Evolutionary conservation across 2,113 vertebrate genomes (phyloP).

Genomic region (Corapipo altera): DNA sequence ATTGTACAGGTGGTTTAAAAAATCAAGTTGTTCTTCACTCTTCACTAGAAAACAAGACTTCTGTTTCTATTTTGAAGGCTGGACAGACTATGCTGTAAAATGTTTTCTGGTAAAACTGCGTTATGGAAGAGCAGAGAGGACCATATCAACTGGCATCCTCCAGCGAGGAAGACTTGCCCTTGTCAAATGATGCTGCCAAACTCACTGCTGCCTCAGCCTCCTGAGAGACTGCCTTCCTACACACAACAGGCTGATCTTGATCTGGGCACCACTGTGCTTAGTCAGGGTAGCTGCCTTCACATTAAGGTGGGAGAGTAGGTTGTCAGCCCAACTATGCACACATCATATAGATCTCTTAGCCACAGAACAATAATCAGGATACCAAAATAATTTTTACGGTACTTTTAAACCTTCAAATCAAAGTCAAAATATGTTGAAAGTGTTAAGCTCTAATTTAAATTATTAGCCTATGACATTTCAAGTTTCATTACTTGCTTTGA

Average conservation of each 20-base stretch:
- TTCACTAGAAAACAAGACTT: background rate
- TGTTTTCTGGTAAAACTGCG: background rate
- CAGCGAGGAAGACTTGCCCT: background rate
- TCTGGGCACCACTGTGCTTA: background rate
- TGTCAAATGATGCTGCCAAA: background rate
- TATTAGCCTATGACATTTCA: background rate
- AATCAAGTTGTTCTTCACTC: background rate
- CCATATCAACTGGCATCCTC: background rate
- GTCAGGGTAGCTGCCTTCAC: background rate
- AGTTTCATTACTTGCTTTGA: background rate
- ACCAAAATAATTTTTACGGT: background rate
- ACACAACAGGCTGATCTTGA: background rate
- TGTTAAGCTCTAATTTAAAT: background rate
- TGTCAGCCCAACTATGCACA: background rate
- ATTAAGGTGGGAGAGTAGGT: too few species aligned
- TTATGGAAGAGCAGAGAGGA: background rate
- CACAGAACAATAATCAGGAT: background rate
- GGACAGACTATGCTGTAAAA: background rate
- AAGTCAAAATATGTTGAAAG: background rate
- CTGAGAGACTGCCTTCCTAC: fast-evolving
- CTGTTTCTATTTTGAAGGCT: background rate
- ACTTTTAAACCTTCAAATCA: background rate
- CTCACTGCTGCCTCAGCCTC: background rate
- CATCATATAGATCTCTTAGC: background rate
- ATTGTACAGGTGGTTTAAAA: background rate